Base-by-base conservation (phyloP, 2,113 vertebrate genomes). In the Anoplopoma fimbria region DNA sequence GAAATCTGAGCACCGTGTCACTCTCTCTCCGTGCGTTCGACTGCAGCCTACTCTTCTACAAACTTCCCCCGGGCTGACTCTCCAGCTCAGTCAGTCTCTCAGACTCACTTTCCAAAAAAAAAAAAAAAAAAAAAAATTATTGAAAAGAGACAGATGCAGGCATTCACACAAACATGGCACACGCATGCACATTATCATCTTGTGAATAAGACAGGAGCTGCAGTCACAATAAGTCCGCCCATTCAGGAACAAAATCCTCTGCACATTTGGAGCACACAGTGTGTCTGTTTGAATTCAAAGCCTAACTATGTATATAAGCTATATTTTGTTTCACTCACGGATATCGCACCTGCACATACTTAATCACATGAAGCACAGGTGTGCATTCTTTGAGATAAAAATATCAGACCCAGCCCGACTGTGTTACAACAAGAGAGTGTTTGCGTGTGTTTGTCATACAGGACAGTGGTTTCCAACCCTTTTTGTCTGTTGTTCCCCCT, bases 291-390 rank as follows among this genome's bases (percentile, higher is more conserved):
- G 1, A 89, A 73, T 58, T 60, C 34, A 29, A 34, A 51, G 60
- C 58, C 63, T 13, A 58, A 42, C 71, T 17, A 23, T n/a, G 75
- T 67, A 40, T 31, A 60, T 61, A 38, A 42, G 68, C 57, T 75
- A 36, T 33, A 60, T 72, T 82, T 58, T 47, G 73, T 31, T 31
- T 1, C 70, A 58, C 36, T 88, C 51, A 23, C 64, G 75, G 75
- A 58, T 64, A 58, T 73, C 79, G 25, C 95, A 95, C 93, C 93
- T 95, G 94, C 93, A 91, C 87, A 73, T 87, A 90, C 74, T 93
- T 89, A 91, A 91, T 89, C 86, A 69, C 84, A 82, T 12, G 65
- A 87, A 74, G 79, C 91, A 84, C 94, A 95, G 94, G 93, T 94
- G 92, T 92, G 92, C 90, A 86, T 93, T 92, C 89, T 82, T 90